These are phyloP conservation scores for Oeneis ivallda DNA, from an alignment of 2,888 invertebrate species.

Conservation along the genomic window DNA sequence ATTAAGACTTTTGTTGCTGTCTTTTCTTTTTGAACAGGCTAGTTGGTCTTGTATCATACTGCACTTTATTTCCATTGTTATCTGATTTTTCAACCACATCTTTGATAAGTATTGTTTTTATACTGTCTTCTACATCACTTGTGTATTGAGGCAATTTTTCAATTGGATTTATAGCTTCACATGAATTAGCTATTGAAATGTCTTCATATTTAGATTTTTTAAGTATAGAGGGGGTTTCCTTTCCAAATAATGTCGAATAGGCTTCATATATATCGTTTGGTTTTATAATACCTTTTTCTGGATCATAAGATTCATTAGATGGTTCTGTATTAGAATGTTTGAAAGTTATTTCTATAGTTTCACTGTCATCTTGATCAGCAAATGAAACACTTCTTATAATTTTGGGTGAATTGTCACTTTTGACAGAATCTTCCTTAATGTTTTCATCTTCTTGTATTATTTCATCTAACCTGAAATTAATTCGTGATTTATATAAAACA, in stretches of 20 bases:
- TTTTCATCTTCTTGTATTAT: constrained; percentile 52
- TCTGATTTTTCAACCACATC: constrained; percentile 62
- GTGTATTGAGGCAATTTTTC: constrained; percentile 20
- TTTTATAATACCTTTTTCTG: constrained; percentile 59
- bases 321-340: constrained; percentile 59
- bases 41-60: constrained; percentile 53
- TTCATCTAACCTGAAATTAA: constrained; percentile 55
- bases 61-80: constrained; percentile 42
- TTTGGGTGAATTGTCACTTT: constrained; percentile 11
- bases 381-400: constrained; percentile 60
- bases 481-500: background rate
- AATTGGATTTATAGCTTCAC: background rate
- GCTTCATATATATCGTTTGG: constrained; percentile 73
- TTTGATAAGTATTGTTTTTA: constrained; percentile 56
- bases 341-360: constrained; percentile 65
- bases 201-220: constrained; percentile 62
- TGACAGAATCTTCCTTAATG: constrained; percentile 32
- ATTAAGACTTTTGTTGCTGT: constrained; percentile 55
- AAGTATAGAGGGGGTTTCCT: constrained; percentile 63
- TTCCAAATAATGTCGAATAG: constrained; percentile 51
- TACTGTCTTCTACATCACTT: constrained; percentile 25
- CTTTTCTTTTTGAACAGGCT: constrained; percentile 71
- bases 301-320: constrained; percentile 49
- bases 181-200: constrained; percentile 5
- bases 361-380: constrained; percentile 64